Percentiles rank a stretch among this genome's conserved stretches.
phyloP scores from a whole-genome alignment of 2,113 vertebrate species.

The Lepus americanus region DNA sequence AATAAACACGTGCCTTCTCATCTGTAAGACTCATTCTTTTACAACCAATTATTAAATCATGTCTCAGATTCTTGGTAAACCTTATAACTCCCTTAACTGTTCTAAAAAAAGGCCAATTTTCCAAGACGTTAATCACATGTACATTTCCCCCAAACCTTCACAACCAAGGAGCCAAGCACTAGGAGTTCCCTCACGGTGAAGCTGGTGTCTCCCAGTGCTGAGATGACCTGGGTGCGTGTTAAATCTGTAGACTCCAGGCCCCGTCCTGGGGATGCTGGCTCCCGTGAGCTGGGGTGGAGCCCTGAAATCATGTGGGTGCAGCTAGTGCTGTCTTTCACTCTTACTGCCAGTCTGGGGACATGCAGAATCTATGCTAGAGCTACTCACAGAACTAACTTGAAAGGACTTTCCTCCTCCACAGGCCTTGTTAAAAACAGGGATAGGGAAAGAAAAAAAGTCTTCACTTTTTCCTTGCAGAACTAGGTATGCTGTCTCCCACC shows the following conservation, averaged over 20 bases:
- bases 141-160: slow-evolving; percentile 17
- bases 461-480: background rate
- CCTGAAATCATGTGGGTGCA: background rate
- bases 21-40: slow-evolving; percentile 56
- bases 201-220: background rate
- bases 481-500: background rate
- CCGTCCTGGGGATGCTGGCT: background rate
- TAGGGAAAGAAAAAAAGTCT: background rate
- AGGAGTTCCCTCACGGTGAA: background rate
- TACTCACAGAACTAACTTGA: background rate
- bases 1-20: slow-evolving; percentile 38
- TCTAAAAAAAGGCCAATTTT: background rate
- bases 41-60: slow-evolving; percentile 41
- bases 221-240: background rate
- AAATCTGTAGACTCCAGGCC: background rate
- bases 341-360: background rate
- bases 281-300: background rate
- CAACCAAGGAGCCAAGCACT: background rate
- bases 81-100: slow-evolving; percentile 13
- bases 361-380: background rate
- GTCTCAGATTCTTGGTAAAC: background rate
- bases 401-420: background rate
- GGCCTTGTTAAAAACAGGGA: background rate
- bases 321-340: background rate
- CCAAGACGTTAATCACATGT: background rate